Conservation (phyloP, 37 sponge, comb jelly and placozoan genomes). For the Axinella damicornis region DNA sequence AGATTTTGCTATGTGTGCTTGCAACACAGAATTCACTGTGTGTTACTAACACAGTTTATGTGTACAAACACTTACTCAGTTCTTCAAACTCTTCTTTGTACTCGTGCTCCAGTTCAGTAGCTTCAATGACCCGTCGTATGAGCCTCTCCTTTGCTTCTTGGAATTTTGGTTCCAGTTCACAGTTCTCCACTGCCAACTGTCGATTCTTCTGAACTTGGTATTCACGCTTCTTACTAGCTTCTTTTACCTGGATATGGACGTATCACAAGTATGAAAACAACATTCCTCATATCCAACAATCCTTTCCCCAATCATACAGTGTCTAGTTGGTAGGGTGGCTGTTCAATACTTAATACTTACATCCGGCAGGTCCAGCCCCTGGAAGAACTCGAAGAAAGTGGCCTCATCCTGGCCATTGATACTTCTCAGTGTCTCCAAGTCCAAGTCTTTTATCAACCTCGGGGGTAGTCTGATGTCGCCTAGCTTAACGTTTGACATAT, state of each 20-base stretch:
- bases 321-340: too few species aligned
- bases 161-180: slow-evolving; percentile 48
- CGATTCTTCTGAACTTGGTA: slow-evolving; percentile 29
- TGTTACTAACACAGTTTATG: background rate
- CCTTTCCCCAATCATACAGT: too few species aligned
- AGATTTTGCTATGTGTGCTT: background rate
- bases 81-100: slow-evolving; percentile 29
- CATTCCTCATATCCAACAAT: too few species aligned
- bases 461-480: slow-evolving; percentile 33
- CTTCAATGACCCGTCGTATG: background rate
- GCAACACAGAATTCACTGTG: background rate
- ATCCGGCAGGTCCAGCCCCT: slow-evolving; percentile 41
- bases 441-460: background rate
- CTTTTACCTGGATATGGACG: slow-evolving; percentile 33
- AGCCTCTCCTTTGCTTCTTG: slow-evolving; percentile 18
- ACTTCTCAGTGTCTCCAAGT: background rate
- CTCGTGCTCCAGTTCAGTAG: slow-evolving; percentile 39
- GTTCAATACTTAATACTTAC: slow-evolving; percentile 32
- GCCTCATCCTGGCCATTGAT: slow-evolving; percentile 39
- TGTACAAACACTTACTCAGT: slow-evolving; percentile 41
- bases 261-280: too few species aligned
- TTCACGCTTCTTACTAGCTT: background rate
- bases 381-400: slow-evolving; percentile 50
- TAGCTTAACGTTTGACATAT: background rate
- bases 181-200: slow-evolving; percentile 29